Evolutionary conservation across 1,140 invertebrate genomes (phyloP).

Genomic region (Bombus pascuorum): DNA sequence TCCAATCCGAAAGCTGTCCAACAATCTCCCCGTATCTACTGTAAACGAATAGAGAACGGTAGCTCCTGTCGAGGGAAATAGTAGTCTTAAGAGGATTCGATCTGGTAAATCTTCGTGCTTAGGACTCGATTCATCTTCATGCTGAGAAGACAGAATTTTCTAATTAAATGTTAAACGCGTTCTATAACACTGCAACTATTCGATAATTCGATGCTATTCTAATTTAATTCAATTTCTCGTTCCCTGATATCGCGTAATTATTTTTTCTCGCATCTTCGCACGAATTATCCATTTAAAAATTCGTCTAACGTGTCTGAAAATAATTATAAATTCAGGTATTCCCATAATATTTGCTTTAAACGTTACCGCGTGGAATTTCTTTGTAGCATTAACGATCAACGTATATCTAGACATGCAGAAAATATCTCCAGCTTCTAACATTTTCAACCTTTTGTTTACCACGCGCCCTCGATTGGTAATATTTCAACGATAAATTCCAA

Average conservation of each 20-base stretch:
- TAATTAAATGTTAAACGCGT: conserved; percentile 15
- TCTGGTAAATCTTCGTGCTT: conserved; percentile 39
- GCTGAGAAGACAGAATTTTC: conserved; percentile 15
- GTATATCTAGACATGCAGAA: neutral
- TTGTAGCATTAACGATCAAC: too few species aligned
- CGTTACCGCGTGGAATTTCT: neutral
- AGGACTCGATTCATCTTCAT: conserved; percentile 7
- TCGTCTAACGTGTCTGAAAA: too few species aligned
- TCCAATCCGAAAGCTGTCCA: conserved; percentile 70
- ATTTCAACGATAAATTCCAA: conserved; percentile 25
- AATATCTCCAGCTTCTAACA: neutral
- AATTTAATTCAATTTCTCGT: too few species aligned
- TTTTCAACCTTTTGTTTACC: conserved; percentile 19
- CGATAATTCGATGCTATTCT: too few species aligned
- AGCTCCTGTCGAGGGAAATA: conserved; percentile 53
- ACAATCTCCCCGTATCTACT: conserved; percentile 58
- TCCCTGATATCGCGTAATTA: too few species aligned
- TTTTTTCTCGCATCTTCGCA: too few species aligned
- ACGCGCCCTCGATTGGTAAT: conserved; percentile 10
- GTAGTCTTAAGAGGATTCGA: conserved; percentile 31
- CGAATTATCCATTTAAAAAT: too few species aligned
- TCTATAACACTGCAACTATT: too few species aligned
- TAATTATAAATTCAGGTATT: too few species aligned
- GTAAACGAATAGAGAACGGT: conserved; percentile 62
- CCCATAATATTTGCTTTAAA: too few species aligned